Conservation (phyloP, 2,888 invertebrate genomes). For the Folsomia manolachei region DNA sequence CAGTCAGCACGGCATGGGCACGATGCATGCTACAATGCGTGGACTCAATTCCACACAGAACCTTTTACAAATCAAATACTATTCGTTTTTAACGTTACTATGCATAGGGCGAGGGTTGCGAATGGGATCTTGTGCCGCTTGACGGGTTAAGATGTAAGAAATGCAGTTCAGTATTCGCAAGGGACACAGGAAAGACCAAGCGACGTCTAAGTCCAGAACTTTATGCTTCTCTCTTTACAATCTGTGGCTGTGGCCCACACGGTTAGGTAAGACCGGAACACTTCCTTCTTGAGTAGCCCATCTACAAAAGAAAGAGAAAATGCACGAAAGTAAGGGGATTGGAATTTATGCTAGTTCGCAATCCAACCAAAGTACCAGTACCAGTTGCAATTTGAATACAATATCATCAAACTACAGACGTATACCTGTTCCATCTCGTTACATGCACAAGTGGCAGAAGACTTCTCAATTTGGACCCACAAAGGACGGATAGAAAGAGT, state of each 20-base stretch:
- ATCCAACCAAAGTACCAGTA: background rate
- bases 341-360: background rate
- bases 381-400: background rate
- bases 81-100: background rate
- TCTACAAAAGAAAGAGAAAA: background rate
- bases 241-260: background rate
- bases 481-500: too few species aligned
- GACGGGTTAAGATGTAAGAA: background rate
- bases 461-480: too few species aligned
- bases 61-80: background rate
- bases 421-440: too few species aligned
- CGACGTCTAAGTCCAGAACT: background rate
- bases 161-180: background rate
- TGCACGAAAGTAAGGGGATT: background rate
- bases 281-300: too few species aligned
- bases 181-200: too few species aligned
- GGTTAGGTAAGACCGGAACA: too few species aligned
- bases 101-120: too few species aligned
- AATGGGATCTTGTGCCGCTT: too few species aligned
- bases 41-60: background rate
- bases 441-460: too few species aligned
- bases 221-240: background rate
- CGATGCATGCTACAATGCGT: background rate
- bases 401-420: too few species aligned
- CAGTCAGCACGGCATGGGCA: background rate